Conservation (phyloP, 2,797 vertebrate genomes). For the Bradypodion pumilum region DNA sequence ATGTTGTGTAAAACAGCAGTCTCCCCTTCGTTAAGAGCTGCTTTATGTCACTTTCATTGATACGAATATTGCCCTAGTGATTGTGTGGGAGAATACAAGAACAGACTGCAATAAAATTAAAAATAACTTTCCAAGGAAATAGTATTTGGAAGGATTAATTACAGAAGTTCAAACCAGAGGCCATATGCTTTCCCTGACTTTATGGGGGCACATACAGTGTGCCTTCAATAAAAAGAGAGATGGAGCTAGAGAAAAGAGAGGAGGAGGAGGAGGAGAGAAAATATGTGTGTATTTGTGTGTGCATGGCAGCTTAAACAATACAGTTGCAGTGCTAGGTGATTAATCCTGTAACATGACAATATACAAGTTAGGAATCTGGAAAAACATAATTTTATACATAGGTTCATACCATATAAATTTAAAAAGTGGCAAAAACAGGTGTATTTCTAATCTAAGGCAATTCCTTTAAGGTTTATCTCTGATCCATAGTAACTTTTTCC, state of each 20-base stretch:
- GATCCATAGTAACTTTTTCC: too few species aligned
- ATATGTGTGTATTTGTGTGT: constrained; percentile 15
- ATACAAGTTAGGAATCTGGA: too few species aligned
- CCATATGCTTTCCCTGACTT: constrained; percentile 72
- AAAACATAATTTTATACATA: too few species aligned
- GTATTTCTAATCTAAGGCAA: too few species aligned
- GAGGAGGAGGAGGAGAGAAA: constrained; percentile 21
- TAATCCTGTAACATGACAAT: too few species aligned
- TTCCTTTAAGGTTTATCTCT: too few species aligned
- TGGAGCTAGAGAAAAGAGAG: background rate
- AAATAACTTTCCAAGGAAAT: constrained; percentile 78
- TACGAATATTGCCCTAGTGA: constrained; percentile 68
- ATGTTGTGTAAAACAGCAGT: constrained; percentile 63
- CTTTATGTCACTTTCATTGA: constrained; percentile 67
- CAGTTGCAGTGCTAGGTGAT: too few species aligned
- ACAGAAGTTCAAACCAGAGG: constrained; percentile 76
- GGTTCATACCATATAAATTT: too few species aligned
- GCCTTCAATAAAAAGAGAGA: constrained; percentile 62
- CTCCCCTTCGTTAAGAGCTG: constrained; percentile 63
- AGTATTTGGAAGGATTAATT: constrained; percentile 78
- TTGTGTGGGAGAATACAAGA: constrained; percentile 71
- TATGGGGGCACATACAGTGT: constrained; percentile 58
- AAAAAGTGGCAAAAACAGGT: too few species aligned
- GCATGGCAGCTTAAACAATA: too few species aligned
- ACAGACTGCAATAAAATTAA: constrained; percentile 75